Evolutionary conservation across 2,113 vertebrate species (phyloP).

Genomic region (Odocoileus virginianus): DNA sequence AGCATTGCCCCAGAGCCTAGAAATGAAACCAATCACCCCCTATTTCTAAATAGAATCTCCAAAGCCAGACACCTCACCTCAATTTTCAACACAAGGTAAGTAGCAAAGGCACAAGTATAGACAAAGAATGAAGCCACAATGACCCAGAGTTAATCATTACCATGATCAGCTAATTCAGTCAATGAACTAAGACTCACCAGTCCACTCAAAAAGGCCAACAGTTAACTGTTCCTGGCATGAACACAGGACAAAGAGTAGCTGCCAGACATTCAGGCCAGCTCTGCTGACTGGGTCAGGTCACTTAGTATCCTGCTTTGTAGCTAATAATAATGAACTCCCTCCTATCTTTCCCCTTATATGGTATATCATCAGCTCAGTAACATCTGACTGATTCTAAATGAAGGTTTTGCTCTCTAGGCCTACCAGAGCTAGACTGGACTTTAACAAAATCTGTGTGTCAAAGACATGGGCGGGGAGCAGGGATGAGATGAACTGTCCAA

Average conservation of each 20-base stretch:
- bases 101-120: background rate
- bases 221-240: slow-evolving; percentile 63
- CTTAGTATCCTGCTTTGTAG: slow-evolving; percentile 7
- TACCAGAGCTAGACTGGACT: background rate
- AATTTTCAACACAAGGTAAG: background rate
- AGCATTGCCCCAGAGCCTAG: background rate
- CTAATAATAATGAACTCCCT: background rate
- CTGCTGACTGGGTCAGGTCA: slow-evolving; percentile 57
- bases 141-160: slow-evolving; percentile 58
- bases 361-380: background rate
- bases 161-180: slow-evolving; percentile 45
- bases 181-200: slow-evolving; percentile 54
- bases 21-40: background rate
- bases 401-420: background rate
- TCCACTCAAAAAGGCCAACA: slow-evolving; percentile 64
- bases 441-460: background rate
- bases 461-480: background rate
- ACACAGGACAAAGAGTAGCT: slow-evolving; percentile 50
- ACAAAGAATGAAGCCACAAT: slow-evolving; percentile 16
- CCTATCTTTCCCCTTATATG: background rate
- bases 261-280: slow-evolving; percentile 56
- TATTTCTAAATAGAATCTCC: background rate
- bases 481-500: background rate
- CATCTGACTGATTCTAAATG: background rate
- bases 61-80: background rate